Evolutionary conservation across 2,888 invertebrate genomes (phyloP).

Genomic region (Rhimphoctona megacephalus): DNA sequence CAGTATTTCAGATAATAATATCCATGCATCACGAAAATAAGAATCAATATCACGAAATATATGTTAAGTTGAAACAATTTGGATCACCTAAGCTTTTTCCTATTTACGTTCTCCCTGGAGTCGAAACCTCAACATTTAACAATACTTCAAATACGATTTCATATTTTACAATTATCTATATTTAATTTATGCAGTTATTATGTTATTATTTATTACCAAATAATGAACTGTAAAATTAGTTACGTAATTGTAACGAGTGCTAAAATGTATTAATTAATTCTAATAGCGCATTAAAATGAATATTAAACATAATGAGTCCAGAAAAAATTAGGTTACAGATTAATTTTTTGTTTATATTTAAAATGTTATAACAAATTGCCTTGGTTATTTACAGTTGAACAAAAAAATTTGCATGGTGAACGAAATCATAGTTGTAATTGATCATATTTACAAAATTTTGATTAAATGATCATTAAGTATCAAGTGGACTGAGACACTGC

Average conservation of each 20-base stretch:
- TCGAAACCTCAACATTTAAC: neutral
- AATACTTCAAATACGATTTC: neutral
- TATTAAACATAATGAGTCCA: neutral
- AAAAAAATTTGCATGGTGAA: no score
- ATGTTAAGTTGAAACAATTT: neutral
- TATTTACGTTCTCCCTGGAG: neutral
- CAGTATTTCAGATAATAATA: constrained; percentile 14
- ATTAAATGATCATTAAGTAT: no score
- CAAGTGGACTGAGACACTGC: neutral
- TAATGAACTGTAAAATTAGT: neutral
- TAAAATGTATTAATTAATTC: neutral
- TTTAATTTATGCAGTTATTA: neutral
- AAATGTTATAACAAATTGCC: no score
- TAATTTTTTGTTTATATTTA: neutral
- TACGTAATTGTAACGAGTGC: neutral
- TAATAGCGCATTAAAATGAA: neutral
- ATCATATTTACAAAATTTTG: no score
- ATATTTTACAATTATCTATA: no score
- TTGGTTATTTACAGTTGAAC: no score
- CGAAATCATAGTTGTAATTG: no score
- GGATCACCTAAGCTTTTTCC: neutral
- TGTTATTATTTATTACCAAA: neutral
- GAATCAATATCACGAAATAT: constrained; percentile 25
- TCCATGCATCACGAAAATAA: constrained; percentile 36
- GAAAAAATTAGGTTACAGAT: neutral